phyloP scores from a whole-genome alignment of 2,113 vertebrate species.

The Sardina pilchardus region DNA sequence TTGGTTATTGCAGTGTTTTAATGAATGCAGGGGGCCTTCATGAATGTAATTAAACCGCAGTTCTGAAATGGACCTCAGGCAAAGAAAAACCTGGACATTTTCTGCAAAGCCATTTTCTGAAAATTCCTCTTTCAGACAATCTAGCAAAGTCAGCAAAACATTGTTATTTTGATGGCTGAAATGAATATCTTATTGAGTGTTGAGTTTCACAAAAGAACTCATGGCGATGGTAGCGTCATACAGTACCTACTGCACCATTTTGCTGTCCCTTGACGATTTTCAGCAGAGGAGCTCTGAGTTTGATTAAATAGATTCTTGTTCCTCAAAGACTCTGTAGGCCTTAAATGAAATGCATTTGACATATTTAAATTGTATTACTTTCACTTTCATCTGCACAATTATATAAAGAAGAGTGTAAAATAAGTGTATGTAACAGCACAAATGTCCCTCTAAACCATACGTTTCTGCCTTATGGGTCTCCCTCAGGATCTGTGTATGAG shows the following conservation, averaged over 20 bases:
- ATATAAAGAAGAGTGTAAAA: too few relatives aligned
- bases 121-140: background rate
- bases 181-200: background rate
- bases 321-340: background rate
- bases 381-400: background rate
- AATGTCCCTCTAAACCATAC: background rate
- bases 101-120: too few relatives aligned
- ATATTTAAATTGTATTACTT: background rate
- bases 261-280: background rate
- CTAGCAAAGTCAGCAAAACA: background rate
- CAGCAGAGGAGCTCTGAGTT: background rate
- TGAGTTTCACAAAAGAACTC: too few relatives aligned
- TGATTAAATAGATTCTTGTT: background rate
- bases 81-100: too few relatives aligned
- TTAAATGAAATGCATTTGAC: background rate
- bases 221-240: too few relatives aligned
- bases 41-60: background rate
- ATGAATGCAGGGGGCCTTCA: too few relatives aligned
- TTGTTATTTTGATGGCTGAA: background rate
- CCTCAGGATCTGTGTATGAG: slow-evolving; percentile 78
- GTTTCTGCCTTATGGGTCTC: slow-evolving; percentile 8
- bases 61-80: too few relatives aligned
- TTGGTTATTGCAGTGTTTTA: background rate
- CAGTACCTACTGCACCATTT: background rate
- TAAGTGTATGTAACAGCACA: background rate